Base-by-base conservation (phyloP, 2,797 vertebrate genomes). In the Coendou prehensilis region DNA sequence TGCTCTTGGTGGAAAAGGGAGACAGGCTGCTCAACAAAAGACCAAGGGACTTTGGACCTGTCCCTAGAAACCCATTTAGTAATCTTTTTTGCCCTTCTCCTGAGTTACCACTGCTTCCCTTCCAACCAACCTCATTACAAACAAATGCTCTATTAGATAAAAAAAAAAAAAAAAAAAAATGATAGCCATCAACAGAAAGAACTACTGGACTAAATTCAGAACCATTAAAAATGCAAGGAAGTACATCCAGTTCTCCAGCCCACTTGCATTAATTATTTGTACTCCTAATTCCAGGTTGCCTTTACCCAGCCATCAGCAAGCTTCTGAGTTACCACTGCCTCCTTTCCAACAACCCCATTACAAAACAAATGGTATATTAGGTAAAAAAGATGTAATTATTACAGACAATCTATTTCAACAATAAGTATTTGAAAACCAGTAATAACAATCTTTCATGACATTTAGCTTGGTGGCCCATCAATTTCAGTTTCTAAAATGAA, bases 401-500 rank as follows among this genome's bases (percentile, higher is more conserved):
- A n/a, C 84, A 78, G 63, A 54, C 11, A 33, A n/a, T 56, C 30
- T 9, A 41, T 30, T 45, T 71, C 26, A 52, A 45, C n/a, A 75
- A 14, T n/a, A 75, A 59, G 80, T 61, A 79, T 52, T 28, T 52
- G 61, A 94, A 92, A 87, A 23, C 20, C 82, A 63, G 50, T 45
- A 37, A 3, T 26, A 52, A 33, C 3, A 23, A 41, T 71, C 59
- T 57, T 85, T 75, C 59, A 37, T 37, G 14, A 56, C 69, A n/a
- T 63, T 57, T 82, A 45, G 79, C 15, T 89, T 61, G n/a, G 9
- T 61, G 17, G 5, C 26, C 20, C 26, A 67, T 69, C 7, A 59
- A 22, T 28, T 50, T 30, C 59, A 30, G 61, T 76, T 86, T 94
- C 64, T 86, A 61, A 85, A 87, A 81, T 67, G 23, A 91, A 61